A percentile compares a stretch with the other conserved stretches of the same genome.
phyloP scores from a whole-genome alignment of 2,888 invertebrate genomes.

The Dolomedes plantarius region DNA sequence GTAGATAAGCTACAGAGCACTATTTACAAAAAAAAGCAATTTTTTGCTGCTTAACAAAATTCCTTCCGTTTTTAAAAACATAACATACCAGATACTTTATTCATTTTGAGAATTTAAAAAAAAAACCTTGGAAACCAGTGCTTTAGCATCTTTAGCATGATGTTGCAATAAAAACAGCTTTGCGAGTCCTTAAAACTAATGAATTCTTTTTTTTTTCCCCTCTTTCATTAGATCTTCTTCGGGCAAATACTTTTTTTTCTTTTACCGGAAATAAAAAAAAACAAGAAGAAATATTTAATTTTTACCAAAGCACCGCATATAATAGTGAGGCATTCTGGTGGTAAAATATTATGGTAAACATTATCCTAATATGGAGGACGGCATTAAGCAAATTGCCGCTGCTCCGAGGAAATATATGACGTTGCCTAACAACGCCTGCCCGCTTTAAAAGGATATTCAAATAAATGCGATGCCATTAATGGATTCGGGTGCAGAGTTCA shows the following conservation, averaged over 20 bases:
- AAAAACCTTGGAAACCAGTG: not conserved
- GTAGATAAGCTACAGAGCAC: slow-evolving; percentile 18
- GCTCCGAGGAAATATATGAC: not conserved
- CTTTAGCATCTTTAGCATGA: slow-evolving; percentile 16
- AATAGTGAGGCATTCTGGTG: slow-evolving; percentile 12
- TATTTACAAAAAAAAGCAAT: not conserved
- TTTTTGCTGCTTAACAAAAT: slow-evolving; percentile 19
- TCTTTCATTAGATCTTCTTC: not conserved
- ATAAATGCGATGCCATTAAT: no score
- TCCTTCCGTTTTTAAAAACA: slow-evolving; percentile 22
- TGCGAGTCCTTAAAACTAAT: slow-evolving; percentile 42
- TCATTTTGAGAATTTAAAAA: not conserved
- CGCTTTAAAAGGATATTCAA: no score
- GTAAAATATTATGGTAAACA: slow-evolving; percentile 21
- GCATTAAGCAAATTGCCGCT: slow-evolving; percentile 15
- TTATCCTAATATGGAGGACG: not conserved
- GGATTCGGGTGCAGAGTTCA: no score
- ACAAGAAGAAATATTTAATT: slow-evolving; percentile 26
- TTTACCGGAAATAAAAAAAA: not conserved
- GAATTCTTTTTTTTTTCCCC: slow-evolving; percentile 26
- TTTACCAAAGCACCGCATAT: slow-evolving; percentile 19
- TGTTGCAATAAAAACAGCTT: slow-evolving; percentile 30
- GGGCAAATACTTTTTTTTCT: not conserved
- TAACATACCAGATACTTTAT: slow-evolving; percentile 31
- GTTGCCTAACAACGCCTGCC: not conserved